A percentile compares a stretch with the other conserved stretches of the same genome.
These are phyloP conservation scores for Malurus leucopterus DNA, from an alignment of 2,797 vertebrate genomes.

Conservation along the genomic window DNA sequence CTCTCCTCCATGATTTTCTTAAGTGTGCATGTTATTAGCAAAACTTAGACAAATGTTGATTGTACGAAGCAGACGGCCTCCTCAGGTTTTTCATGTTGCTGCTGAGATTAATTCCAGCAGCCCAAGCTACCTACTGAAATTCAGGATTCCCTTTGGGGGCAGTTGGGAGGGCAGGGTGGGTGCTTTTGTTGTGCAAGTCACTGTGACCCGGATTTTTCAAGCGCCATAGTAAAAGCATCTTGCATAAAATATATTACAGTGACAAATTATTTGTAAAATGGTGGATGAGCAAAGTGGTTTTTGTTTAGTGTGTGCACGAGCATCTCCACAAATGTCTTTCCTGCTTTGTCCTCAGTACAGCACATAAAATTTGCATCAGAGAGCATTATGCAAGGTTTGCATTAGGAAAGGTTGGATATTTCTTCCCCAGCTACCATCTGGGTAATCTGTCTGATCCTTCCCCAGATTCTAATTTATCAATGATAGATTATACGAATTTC, in stretches of 20 bases:
- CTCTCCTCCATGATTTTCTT: constrained; percentile 10
- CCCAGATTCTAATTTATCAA: constrained; percentile 49
- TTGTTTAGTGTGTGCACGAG: not conserved
- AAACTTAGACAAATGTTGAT: constrained; percentile 23
- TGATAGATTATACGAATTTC: constrained; percentile 62
- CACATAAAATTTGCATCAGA: constrained; percentile 22
- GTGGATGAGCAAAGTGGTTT: not conserved
- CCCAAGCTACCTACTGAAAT: not conserved
- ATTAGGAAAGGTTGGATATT: constrained; percentile 27
- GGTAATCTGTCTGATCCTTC: constrained; percentile 57
- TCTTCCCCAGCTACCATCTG: constrained; percentile 45
- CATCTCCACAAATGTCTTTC: not conserved
- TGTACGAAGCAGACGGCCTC: not conserved
- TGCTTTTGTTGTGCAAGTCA: not conserved
- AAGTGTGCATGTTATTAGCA: not conserved
- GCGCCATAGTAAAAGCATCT: not conserved
- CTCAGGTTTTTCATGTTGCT: constrained; percentile 3
- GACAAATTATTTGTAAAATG: not conserved
- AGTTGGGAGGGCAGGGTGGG: not conserved
- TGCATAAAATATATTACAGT: not conserved
- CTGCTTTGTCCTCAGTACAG: not conserved
- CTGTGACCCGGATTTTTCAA: not conserved
- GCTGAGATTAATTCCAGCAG: constrained; percentile 1
- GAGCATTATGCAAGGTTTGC: constrained; percentile 29
- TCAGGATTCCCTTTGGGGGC: not conserved